phyloP scores from a whole-genome alignment of 2,113 vertebrate species.

The Diadophis punctatus region DNA sequence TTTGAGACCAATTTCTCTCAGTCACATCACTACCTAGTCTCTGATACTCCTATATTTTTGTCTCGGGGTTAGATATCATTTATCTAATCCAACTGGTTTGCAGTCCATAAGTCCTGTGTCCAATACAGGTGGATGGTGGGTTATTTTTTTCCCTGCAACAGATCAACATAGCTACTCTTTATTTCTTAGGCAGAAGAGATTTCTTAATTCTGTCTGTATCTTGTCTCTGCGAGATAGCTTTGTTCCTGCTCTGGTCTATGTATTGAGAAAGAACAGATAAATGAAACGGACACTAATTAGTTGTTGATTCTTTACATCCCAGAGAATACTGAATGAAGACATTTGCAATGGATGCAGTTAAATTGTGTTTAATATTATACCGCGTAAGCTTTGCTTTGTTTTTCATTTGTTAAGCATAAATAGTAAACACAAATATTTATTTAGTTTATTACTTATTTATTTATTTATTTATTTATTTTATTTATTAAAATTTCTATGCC shows the following conservation, averaged over 20 bases:
- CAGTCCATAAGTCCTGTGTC: neutral
- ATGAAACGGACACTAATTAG: conserved; percentile 36
- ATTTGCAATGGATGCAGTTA: neutral
- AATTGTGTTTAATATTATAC: neutral
- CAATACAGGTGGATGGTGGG: neutral
- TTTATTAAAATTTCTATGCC: too few species aligned
- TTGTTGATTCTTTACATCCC: conserved; percentile 17
- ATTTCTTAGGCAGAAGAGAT: neutral
- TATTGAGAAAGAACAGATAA: conserved; percentile 25
- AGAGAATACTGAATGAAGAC: neutral
- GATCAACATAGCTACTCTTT: neutral
- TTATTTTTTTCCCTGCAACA: neutral
- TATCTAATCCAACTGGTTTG: neutral
- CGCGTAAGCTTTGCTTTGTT: neutral
- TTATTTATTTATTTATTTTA: too few species aligned
- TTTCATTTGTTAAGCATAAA: neutral
- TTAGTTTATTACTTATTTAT: neutral
- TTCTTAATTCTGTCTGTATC: conserved; percentile 7
- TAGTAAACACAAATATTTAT: neutral
- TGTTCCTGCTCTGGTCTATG: conserved; percentile 36
- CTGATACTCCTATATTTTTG: neutral
- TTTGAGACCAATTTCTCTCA: neutral
- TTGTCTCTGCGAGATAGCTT: neutral
- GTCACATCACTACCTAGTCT: neutral
- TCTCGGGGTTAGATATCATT: neutral